Evolutionary conservation across 2,113 vertebrate genomes (phyloP).

Genomic region (Proterorhinus semilunaris): DNA sequence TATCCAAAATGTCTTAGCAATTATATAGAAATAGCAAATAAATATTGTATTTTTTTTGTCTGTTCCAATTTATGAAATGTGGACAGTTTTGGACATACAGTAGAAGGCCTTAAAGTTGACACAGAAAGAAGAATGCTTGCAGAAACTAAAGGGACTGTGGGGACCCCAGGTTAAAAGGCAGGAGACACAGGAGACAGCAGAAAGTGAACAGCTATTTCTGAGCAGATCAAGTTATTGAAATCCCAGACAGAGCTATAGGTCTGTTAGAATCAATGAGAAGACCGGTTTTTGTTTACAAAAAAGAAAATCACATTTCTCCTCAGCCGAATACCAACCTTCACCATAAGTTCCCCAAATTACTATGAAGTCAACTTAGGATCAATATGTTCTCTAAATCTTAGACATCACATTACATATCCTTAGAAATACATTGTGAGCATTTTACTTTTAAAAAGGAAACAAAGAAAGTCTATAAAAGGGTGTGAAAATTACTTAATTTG

Average conservation of each 20-base stretch:
- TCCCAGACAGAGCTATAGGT: slow-evolving; percentile 57
- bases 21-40: background rate
- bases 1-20: no score
- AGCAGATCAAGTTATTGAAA: slow-evolving; percentile 65
- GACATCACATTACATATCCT: background rate
- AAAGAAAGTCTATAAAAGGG: no score
- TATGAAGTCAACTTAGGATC: background rate
- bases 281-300: slow-evolving; percentile 40
- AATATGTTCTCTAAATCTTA: background rate
- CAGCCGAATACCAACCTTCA: background rate
- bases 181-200: slow-evolving; percentile 60
- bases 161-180: slow-evolving; percentile 43
- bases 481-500: no score
- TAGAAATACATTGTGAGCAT: no score
- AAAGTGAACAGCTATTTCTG: slow-evolving; percentile 72
- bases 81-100: no score
- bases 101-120: slow-evolving; percentile 5
- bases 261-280: slow-evolving; percentile 52
- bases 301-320: background rate
- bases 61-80: no score
- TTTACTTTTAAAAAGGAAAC: no score
- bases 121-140: slow-evolving; percentile 46
- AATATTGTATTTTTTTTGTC: background rate
- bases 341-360: background rate
- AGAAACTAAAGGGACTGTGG: slow-evolving; percentile 47